Evolutionary conservation across 2,797 vertebrate genomes (phyloP).

Genomic region (Aselliscus stoliczkanus): DNA sequence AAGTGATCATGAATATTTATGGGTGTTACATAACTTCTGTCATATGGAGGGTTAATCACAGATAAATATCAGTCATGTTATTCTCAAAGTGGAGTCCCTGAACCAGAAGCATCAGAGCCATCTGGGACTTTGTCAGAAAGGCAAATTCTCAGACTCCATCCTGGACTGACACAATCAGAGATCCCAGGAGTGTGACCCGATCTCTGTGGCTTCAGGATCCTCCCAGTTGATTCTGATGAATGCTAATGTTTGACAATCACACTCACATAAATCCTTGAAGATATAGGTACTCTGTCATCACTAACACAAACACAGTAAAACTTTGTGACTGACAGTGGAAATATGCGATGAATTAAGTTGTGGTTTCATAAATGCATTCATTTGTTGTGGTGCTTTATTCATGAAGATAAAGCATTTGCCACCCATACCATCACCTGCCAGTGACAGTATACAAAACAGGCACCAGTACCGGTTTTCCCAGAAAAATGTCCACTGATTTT

Average conservation of each 20-base stretch:
- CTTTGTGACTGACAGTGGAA: not conserved
- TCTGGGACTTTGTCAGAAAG: not conserved
- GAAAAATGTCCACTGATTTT: not conserved
- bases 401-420: not conserved
- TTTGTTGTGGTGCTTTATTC: not conserved
- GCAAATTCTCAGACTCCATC: not conserved
- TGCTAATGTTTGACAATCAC: not conserved
- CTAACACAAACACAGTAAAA: not conserved
- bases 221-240: not conserved
- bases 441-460: not conserved
- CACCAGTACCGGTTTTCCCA: not conserved
- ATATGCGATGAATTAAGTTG: not conserved
- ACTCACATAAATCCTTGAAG: not conserved
- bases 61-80: not conserved
- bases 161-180: not conserved
- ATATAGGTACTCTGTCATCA: not conserved
- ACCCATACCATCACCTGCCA: not conserved
- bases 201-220: not conserved
- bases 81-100: not conserved
- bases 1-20: not conserved
- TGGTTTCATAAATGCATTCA: not conserved
- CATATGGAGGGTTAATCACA: not conserved
- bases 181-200: not conserved
- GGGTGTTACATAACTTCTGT: not conserved
- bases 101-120: not conserved